Percentiles rank a stretch among this genome's conserved stretches.
These are phyloP conservation scores for Leptinotarsa texana DNA, from an alignment of 1,140 invertebrate species.

Conservation along the genomic window DNA sequence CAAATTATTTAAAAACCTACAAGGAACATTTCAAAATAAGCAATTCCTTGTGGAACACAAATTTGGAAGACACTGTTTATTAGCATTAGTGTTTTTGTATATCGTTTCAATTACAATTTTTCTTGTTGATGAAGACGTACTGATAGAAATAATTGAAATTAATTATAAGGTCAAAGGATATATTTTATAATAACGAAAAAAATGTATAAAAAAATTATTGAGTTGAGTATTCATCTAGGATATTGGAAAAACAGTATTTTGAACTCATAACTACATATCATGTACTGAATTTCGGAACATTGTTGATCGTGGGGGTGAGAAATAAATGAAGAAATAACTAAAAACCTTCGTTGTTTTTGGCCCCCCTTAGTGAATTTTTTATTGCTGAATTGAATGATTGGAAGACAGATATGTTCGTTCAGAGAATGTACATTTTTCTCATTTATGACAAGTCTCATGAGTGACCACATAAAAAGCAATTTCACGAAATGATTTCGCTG, in stretches of 20 bases:
- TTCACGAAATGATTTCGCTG: too few species aligned
- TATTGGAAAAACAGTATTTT: neutral
- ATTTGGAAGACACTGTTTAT: neutral
- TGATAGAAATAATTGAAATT: constrained; percentile 4
- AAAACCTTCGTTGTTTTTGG: too few species aligned
- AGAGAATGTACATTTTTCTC: too few species aligned
- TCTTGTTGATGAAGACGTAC: neutral
- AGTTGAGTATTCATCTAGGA: neutral
- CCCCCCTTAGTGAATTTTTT: too few species aligned
- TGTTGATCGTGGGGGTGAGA: neutral
- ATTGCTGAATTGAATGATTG: too few species aligned
- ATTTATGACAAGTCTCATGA: too few species aligned
- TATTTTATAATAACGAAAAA: neutral
- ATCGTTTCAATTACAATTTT: constrained; percentile 1
- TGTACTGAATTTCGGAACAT: neutral
- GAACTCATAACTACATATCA: neutral
- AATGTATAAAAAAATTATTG: neutral
- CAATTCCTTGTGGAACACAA: neutral
- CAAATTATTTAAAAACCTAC: neutral
- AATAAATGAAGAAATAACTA: too few species aligned
- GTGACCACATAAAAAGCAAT: too few species aligned
- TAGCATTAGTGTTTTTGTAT: neutral
- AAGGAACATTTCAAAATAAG: neutral
- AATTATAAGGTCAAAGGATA: neutral
- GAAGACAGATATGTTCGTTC: too few species aligned